These are phyloP conservation scores for Arnoldichthys spilopterus DNA, from an alignment of 2,797 vertebrate genomes.

Conservation along the genomic window DNA sequence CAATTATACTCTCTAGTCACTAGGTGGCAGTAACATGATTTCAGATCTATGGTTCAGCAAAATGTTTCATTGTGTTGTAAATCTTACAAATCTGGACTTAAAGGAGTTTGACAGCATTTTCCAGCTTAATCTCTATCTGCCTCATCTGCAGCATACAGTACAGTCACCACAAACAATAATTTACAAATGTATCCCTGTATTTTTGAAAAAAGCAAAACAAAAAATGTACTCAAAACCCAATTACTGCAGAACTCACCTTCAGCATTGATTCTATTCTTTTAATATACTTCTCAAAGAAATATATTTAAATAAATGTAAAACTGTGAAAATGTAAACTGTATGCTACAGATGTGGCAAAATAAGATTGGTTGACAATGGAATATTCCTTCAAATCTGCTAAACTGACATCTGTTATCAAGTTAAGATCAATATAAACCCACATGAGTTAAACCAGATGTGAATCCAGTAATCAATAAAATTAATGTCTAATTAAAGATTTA, in stretches of 20 bases:
- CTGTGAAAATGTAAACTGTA: no score
- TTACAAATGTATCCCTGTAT: background rate
- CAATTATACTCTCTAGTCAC: conserved; percentile 19
- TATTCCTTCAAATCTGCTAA: no score
- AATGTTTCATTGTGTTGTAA: background rate
- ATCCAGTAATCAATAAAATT: background rate
- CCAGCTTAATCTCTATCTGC: background rate
- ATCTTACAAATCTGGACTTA: background rate
- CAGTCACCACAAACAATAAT: background rate
- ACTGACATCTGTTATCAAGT: no score
- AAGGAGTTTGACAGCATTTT: background rate
- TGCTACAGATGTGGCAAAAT: no score
- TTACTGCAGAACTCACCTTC: background rate
- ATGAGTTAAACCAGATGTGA: background rate
- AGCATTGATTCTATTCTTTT: background rate
- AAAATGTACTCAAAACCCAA: background rate
- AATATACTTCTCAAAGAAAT: no score
- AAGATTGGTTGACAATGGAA: no score
- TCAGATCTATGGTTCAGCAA: background rate
- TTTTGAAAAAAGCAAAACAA: no score
- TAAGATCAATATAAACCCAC: background rate
- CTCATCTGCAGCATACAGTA: background rate
- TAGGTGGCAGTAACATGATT: conserved; percentile 45
- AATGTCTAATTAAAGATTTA: background rate
- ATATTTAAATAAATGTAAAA: no score